phyloP scores from a whole-genome alignment of 2,888 invertebrate genomes.

The Alviniconcha strummeri region DNA sequence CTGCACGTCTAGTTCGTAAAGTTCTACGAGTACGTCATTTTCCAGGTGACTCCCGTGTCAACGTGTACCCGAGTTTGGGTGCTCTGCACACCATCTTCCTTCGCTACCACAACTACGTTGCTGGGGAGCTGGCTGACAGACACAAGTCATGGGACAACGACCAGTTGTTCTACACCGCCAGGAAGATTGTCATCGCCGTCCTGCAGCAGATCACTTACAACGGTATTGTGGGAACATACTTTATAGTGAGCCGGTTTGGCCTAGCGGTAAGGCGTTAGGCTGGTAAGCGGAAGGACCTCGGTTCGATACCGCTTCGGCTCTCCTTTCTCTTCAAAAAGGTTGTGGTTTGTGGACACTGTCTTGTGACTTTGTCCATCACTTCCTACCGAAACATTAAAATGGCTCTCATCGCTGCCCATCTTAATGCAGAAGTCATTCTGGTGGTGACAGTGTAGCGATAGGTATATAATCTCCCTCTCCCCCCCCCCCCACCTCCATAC shows the following conservation, averaged over 20 bases:
- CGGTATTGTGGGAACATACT: background rate
- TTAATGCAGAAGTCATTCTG: too few species aligned
- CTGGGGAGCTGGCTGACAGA: slow-evolving; percentile 22
- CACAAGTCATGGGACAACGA: slow-evolving; percentile 44
- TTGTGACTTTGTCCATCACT: too few species aligned
- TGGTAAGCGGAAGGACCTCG: too few species aligned
- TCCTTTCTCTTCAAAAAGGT: too few species aligned
- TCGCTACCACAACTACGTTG: slow-evolving; percentile 44
- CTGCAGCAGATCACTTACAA: slow-evolving; percentile 19
- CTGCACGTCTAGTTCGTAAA: slow-evolving; percentile 48
- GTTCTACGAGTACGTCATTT: slow-evolving; percentile 44
- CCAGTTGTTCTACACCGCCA: slow-evolving; percentile 43
- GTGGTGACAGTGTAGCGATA: too few species aligned
- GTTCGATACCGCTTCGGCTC: too few species aligned
- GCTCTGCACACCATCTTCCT: background rate
- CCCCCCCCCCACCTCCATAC: too few species aligned
- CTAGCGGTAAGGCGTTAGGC: too few species aligned
- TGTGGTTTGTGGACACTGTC: too few species aligned
- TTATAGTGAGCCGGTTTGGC: background rate
- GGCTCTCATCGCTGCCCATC: too few species aligned
- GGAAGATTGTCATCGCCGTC: slow-evolving; percentile 29
- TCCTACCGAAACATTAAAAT: too few species aligned
- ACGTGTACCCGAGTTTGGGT: background rate
- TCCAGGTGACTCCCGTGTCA: background rate
- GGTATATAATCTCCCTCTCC: too few species aligned